Evolutionary conservation across 1,140 invertebrate species (phyloP), one percentile per base, ranked within the genome.

Genomic region (Harpegnathos saltator): DNA sequence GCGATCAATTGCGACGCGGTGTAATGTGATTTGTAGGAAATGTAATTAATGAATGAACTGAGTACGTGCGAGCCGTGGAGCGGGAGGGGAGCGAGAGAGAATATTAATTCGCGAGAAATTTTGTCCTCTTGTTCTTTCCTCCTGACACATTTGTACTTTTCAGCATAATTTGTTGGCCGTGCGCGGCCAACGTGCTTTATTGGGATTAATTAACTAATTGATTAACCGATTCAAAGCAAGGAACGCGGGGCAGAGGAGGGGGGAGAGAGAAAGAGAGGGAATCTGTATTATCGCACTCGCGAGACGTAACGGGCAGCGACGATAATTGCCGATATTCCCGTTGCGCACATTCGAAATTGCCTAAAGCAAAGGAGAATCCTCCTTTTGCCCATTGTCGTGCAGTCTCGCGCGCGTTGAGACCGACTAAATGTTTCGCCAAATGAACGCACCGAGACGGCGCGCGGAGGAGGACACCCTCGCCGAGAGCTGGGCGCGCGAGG

Each of bases 121-220:
- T 44, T 11, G 38, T 44, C n/a, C n/a, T n/a, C n/a, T n/a, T n/a
- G 29, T 33, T 44, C 11, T 44, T 7, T 44, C 3, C 38, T 44
- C 9, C 38, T 44, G 38, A 44, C 11, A 44, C 38, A 44, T 44
- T 44, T 9, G 9, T 44, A 5, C 4, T 44, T 11, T 44, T 44
- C 0, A 7, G 3, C 38, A 44, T 44, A 3, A 44, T 52, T 22
- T 33, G 1, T 26, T 17, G 5, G 12, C 17, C 50, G 33, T 17
- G 17, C 1, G 9, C 1, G 12, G 26, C n/a, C n/a, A 29, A 62
- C 7, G 33, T 7, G 7, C 0, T 38, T 19, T 38, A 63, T 3
- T 63, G 7, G n/a, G 50, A 33, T 52, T 63, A 63, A 33, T 75
- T 66, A 71, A 26, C 54, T 52, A 63, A 75, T 75, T 63, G 33